Conservation (phyloP, 2,888 invertebrate genomes). For the Frankliniella fusca region DNA sequence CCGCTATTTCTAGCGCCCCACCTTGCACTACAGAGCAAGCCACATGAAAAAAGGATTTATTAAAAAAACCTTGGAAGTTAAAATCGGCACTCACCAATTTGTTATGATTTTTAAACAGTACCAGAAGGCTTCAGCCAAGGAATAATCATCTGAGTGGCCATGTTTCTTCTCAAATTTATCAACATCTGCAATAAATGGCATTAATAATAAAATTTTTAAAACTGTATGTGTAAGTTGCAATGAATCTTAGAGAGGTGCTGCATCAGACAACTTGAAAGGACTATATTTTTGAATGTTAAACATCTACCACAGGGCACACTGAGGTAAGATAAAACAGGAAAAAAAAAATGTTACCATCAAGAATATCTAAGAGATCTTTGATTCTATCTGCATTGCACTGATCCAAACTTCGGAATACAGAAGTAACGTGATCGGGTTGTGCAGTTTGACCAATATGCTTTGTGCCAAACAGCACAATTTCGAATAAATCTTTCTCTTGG, state of each 20-base stretch:
- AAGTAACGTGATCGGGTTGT: conserved; percentile 34
- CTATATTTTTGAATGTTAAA: no score
- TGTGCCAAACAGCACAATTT: conserved; percentile 37
- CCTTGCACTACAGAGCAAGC: background rate
- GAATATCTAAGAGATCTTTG: conserved; percentile 34
- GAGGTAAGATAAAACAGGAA: background rate
- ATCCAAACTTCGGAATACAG: conserved; percentile 34
- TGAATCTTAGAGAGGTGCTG: background rate
- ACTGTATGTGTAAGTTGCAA: no score
- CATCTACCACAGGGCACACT: no score
- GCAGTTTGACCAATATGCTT: conserved; percentile 31
- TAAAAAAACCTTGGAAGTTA: background rate
- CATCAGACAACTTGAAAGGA: background rate
- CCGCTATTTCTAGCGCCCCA: no score
- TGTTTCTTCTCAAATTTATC: conserved; percentile 31
- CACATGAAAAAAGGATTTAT: background rate
- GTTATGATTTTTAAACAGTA: background rate
- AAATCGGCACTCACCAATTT: background rate
- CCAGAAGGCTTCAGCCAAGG: conserved; percentile 34
- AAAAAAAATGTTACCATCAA: conserved; percentile 29
- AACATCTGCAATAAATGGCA: conserved; percentile 33
- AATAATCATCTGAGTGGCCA: conserved; percentile 34
- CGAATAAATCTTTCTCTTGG: conserved; percentile 33
- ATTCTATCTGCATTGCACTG: conserved; percentile 34
- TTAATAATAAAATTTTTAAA: background rate